Evolutionary conservation across 2,888 invertebrate species (phyloP).

Genomic region (Nudaria mundana): DNA sequence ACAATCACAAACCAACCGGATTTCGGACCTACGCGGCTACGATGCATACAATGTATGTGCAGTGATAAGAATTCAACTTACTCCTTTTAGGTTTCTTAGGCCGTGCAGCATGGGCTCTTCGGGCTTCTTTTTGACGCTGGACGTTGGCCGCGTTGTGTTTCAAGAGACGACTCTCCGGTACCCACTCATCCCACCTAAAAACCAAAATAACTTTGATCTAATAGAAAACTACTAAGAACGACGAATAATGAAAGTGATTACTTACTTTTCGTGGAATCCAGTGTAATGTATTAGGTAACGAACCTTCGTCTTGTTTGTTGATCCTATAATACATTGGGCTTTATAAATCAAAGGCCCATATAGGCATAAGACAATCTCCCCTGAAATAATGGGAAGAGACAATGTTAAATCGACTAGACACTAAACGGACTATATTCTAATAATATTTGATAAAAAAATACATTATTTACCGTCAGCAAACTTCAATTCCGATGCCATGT

Average conservation of each 20-base stretch:
- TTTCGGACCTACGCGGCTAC: too few species aligned
- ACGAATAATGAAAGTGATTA: constrained; percentile 10
- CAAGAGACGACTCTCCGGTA: constrained; percentile 93
- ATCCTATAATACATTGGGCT: constrained; percentile 95
- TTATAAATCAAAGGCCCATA: constrained; percentile 98
- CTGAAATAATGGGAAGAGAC: constrained; percentile 62
- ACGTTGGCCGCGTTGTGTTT: constrained; percentile 95
- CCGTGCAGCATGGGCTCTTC: constrained; percentile 88
- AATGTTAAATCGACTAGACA: too few species aligned
- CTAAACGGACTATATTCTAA: background rate
- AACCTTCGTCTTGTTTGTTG: constrained; percentile 92
- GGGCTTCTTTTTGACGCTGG: constrained; percentile 92
- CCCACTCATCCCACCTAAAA: constrained; percentile 94
- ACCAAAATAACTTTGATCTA: too few species aligned
- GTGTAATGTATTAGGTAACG: constrained; percentile 98
- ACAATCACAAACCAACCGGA: too few species aligned
- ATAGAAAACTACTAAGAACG: too few species aligned
- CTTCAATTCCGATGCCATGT: constrained; percentile 84
- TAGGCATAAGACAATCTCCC: constrained; percentile 95
- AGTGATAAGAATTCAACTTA: constrained; percentile 45
- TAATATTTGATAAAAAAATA: background rate
- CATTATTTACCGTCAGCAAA: constrained; percentile 84
- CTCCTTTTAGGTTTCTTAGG: constrained; percentile 85
- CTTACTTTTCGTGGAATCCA: constrained; percentile 98
- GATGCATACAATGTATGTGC: too few species aligned